Evolutionary conservation across 2,113 vertebrate species (phyloP).

Genomic region (Pterocles burchelli): DNA sequence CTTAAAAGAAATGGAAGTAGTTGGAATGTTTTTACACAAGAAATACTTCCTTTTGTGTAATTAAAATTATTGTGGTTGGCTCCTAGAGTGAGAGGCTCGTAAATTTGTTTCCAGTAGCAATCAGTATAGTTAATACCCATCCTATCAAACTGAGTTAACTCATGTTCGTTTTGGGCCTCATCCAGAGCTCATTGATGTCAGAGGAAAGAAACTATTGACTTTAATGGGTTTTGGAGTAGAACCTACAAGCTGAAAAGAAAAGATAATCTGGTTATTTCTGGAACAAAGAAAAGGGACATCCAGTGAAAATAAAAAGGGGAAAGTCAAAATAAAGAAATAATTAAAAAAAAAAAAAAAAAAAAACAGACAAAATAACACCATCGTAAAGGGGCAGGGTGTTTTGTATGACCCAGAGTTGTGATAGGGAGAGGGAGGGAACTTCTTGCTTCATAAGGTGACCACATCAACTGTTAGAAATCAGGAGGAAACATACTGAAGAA

Average conservation of each 20-base stretch:
- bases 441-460: neutral
- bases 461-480: neutral
- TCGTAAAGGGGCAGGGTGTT: neutral
- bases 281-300: neutral
- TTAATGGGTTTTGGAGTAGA: slow-evolving; percentile 13
- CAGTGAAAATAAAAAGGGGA: neutral
- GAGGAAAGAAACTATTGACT: slow-evolving; percentile 44
- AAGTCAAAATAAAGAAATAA: neutral
- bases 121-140: slow-evolving; percentile 23
- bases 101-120: slow-evolving; percentile 58
- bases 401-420: neutral
- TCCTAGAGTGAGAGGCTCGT: slow-evolving; percentile 28
- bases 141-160: slow-evolving; percentile 22
- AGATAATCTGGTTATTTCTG: slow-evolving; percentile 9
- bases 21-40: slow-evolving; percentile 63
- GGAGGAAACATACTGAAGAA: neutral
- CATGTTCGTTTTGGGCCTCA: slow-evolving; percentile 21
- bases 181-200: slow-evolving; percentile 47
- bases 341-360: too few relatives aligned
- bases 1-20: slow-evolving; percentile 68
- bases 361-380: neutral
- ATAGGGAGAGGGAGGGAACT: neutral
- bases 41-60: slow-evolving; percentile 70
- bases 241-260: slow-evolving; percentile 28
- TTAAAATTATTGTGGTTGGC: slow-evolving; percentile 68